A percentile compares a stretch with the other conserved stretches of the same genome.
Evolutionary conservation across 2,797 vertebrate genomes (phyloP).

Genomic region (Hyperoplus lanceolatus): DNA sequence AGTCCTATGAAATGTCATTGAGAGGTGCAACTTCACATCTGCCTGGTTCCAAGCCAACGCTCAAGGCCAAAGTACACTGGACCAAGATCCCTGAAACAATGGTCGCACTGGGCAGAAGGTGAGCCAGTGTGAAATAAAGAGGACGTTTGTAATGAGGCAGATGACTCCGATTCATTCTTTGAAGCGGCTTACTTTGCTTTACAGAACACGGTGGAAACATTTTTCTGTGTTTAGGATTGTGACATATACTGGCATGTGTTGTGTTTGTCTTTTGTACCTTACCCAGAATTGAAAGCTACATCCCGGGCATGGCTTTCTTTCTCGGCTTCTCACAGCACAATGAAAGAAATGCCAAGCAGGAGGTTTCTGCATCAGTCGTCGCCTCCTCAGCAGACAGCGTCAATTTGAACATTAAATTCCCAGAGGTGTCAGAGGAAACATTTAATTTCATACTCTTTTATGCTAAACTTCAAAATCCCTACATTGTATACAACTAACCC

Average conservation of each 20-base stretch:
- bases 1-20: constrained; percentile 80
- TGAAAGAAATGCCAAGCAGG: constrained; percentile 70
- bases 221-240: constrained; percentile 2
- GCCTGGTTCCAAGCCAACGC: constrained; percentile 63
- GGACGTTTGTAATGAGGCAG: not conserved
- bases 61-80: constrained; percentile 80
- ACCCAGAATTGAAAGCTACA: constrained; percentile 76
- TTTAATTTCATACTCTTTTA: constrained; percentile 13
- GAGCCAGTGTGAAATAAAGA: constrained; percentile 18
- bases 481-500: not conserved
- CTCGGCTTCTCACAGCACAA: constrained; percentile 76
- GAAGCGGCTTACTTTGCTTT: not conserved
- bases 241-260: constrained; percentile 9
- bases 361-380: constrained; percentile 75
- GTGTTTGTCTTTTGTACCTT: constrained; percentile 3
- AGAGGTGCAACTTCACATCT: constrained; percentile 52
- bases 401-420: constrained; percentile 79
- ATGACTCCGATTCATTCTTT: not conserved
- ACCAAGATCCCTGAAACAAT: constrained; percentile 72
- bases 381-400: constrained; percentile 73
- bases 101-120: constrained; percentile 69
- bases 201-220: not conserved
- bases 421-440: constrained; percentile 74
- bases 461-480: constrained; percentile 16
- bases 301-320: constrained; percentile 80